These are phyloP conservation scores for Cavia aperea DNA, from an alignment of 2,113 vertebrate species.

Conservation along the genomic window DNA sequence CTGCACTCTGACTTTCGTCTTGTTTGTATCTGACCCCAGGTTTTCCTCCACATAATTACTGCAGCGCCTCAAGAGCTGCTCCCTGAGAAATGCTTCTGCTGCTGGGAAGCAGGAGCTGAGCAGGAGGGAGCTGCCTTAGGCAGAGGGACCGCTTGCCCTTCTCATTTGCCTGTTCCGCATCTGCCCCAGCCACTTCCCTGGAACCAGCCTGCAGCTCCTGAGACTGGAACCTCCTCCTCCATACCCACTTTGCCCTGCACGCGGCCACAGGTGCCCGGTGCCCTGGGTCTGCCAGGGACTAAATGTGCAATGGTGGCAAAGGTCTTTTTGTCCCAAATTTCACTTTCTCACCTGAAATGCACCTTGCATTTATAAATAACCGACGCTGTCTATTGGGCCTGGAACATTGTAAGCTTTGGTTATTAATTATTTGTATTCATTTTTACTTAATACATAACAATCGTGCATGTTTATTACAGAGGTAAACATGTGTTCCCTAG, in stretches of 20 bases:
- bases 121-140: too few relatives aligned
- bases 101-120: background rate
- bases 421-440: background rate
- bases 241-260: accelerated
- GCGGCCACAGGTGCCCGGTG: accelerated
- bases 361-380: background rate
- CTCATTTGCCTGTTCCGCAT: background rate
- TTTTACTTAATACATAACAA: background rate
- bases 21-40: background rate
- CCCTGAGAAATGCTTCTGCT: accelerated
- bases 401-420: background rate
- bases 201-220: accelerated
- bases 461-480: background rate
- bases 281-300: background rate
- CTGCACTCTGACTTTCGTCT: background rate
- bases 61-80: background rate
- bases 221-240: background rate
- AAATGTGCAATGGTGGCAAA: background rate
- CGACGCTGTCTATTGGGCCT: background rate
- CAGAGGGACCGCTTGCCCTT: background rate
- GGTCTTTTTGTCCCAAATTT: background rate
- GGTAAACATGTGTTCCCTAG: background rate
- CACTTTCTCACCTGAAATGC: background rate
- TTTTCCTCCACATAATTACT: background rate
- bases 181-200: too few relatives aligned